Conservation (phyloP, 2,113 vertebrate genomes). For the Dolichotis patagonum region DNA sequence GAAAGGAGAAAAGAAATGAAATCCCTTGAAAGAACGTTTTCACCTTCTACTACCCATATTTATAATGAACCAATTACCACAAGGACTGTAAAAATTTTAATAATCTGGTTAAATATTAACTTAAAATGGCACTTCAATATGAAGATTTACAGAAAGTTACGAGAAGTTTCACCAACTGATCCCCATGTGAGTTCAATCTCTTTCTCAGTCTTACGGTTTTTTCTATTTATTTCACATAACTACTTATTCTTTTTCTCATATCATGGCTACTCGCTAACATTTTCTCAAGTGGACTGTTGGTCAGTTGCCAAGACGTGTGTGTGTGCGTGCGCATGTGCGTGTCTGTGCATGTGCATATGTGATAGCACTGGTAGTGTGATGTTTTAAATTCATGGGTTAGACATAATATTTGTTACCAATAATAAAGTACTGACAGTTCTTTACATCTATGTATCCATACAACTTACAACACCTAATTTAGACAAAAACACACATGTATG, state of each 20-base stretch:
- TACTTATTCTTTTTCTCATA: not conserved
- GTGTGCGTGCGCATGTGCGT: too few relatives aligned
- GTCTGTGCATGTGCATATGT: too few relatives aligned
- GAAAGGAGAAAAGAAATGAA: conserved; percentile 40
- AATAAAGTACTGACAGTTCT: not conserved
- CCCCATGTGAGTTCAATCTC: not conserved
- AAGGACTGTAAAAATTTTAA: not conserved
- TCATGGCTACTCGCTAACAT: not conserved
- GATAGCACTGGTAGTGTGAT: not conserved
- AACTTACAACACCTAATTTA: not conserved
- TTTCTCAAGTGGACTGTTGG: not conserved
- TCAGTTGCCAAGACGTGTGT: not conserved
- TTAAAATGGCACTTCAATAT: conserved; percentile 36
- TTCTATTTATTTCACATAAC: not conserved
- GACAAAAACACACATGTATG: not conserved
- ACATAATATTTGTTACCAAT: not conserved
- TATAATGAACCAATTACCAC: conserved; percentile 41
- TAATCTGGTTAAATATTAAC: conserved; percentile 40
- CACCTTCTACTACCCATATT: not conserved
- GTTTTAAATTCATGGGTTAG: not conserved
- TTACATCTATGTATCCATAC: not conserved
- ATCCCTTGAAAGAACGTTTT: conserved; percentile 29
- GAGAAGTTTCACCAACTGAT: not conserved
- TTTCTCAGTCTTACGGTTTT: not conserved
- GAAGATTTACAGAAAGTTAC: conserved; percentile 19